A percentile compares a stretch with the other conserved stretches of the same genome.
Conservation (phyloP, 2,113 vertebrate genomes). For the Otis tarda region DNA sequence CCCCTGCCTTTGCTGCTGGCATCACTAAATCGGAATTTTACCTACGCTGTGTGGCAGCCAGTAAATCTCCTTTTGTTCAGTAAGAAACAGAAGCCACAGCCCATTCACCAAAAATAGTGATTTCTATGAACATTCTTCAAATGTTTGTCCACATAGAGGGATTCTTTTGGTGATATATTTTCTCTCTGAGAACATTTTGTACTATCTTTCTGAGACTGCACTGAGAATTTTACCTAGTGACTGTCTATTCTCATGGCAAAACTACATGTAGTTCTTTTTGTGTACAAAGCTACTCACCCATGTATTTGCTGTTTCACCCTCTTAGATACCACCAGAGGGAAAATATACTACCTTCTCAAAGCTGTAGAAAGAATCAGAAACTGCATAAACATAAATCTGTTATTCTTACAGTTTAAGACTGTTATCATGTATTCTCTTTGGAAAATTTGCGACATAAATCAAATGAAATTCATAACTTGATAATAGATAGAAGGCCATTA, state of each 20-base stretch:
- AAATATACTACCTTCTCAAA: background rate
- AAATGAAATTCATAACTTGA: conserved; percentile 3
- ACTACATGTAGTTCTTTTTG: background rate
- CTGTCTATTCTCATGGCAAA: background rate
- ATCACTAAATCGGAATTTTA: conserved; percentile 19
- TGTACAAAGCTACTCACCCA: background rate
- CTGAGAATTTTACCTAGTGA: background rate
- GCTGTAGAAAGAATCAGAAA: background rate
- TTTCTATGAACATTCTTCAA: conserved; percentile 7
- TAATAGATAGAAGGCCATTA: conserved; percentile 9
- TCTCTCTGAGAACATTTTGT: background rate
- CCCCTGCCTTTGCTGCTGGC: background rate
- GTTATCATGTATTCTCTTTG: background rate
- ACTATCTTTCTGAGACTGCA: background rate
- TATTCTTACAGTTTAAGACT: background rate
- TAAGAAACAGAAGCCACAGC: conserved; percentile 4
- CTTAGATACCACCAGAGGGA: background rate
- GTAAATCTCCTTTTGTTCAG: conserved; percentile 10
- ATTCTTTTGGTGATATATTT: background rate
- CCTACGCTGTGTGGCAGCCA: background rate
- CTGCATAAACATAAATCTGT: background rate
- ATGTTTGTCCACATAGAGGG: background rate
- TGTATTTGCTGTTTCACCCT: background rate
- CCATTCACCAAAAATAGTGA: background rate
- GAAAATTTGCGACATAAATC: background rate